Evolutionary conservation across 1,140 invertebrate genomes (phyloP), one percentile per base, ranked within the genome.

Genomic region (Acromyrmex charruanus): DNA sequence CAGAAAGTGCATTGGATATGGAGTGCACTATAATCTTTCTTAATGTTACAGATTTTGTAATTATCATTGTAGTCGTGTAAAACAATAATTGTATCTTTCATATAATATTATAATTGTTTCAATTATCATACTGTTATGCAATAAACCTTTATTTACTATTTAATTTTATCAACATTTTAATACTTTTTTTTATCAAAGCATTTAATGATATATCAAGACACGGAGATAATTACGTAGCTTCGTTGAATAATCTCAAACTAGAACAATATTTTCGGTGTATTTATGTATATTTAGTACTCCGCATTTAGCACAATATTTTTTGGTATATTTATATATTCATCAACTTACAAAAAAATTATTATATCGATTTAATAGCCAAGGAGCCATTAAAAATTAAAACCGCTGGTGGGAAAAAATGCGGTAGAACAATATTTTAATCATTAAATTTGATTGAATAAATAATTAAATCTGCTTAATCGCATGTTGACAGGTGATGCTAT

Each of bases 401-500:
- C 0, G 16, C 1, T 9, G n/a, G 0, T 59, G 28, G 28, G 28
- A 31, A 31, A 31, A 31, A 31, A 31, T 31, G 49, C 1, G 12
- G 3, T 6, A 58, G 12, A 69, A 80, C 14, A 35, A 14, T 31
- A 6, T 9, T 25, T 25, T 25, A 25, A 25, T 80, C n/a, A 53
- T 53, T 55, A 68, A 66, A 80, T 55, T 16, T 18, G n/a, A 66
- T 68, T 7, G 6, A 80, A 63, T 39, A 39, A 39, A 35, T 35
- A 3, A 35, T 35, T 81, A 39, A 59, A 68, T 68, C 10, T 14
- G 12, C 10, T 14, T 49, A 28, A 77, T 31, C 35, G 44, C 44
- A 10, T n/a, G n/a, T 9, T 7, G 18, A 1, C 93, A 97, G 96
- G 96, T 96, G 88, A 97, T 96, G 94, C 93, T 99, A 12, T 97